A percentile compares a stretch with the other conserved stretches of the same genome.
Evolutionary conservation across 2,113 vertebrate species (phyloP).

Genomic region (Poecile atricapillus): DNA sequence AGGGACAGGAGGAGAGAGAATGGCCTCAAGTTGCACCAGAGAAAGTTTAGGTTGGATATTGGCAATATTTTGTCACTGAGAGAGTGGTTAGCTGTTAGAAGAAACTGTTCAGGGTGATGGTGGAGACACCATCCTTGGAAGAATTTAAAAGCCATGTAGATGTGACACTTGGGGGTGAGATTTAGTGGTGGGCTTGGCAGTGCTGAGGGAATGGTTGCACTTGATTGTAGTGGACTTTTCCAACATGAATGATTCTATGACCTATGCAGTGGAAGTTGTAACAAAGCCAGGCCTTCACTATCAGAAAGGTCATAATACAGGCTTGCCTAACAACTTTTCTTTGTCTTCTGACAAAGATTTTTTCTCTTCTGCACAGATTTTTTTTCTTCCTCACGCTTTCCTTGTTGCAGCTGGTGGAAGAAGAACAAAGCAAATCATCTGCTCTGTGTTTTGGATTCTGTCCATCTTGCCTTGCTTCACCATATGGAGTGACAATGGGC

Average conservation of each 20-base stretch:
- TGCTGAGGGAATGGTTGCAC: background rate
- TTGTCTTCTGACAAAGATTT: background rate
- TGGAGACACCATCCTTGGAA: background rate
- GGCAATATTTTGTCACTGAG: background rate
- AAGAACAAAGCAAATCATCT: background rate
- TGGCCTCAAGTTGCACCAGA: rapidly evolving
- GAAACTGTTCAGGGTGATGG: background rate
- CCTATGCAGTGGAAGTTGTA: background rate
- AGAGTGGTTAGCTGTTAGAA: background rate
- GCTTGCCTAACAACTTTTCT: background rate
- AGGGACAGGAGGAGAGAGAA: background rate
- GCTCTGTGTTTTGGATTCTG: background rate
- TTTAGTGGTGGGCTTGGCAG: background rate
- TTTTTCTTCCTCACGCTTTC: background rate
- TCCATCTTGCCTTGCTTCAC: background rate
- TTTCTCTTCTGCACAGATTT: background rate
- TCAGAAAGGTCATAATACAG: background rate
- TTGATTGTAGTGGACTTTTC: background rate
- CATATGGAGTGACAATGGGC: conserved; percentile 13
- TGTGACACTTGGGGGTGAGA: background rate
- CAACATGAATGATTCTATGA: background rate
- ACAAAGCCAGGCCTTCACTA: background rate
- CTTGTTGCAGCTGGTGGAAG: background rate
- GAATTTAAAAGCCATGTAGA: background rate
- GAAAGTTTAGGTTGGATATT: background rate